These are phyloP conservation scores for Platichthys flesus DNA, from an alignment of 2,113 vertebrate genomes.

Conservation along the genomic window DNA sequence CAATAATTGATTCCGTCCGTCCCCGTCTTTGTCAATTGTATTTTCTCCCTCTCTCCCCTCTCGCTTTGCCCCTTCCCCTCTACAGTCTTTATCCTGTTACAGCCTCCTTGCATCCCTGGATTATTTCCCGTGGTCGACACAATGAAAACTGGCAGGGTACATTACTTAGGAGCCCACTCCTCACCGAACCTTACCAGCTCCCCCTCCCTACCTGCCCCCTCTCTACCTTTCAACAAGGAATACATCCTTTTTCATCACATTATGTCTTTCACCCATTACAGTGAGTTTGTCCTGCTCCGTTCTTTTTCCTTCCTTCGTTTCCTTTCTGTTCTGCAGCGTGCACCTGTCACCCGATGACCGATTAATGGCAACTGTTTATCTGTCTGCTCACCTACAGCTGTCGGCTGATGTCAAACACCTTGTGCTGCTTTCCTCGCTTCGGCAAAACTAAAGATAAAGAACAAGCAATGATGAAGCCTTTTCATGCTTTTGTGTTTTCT, in stretches of 20 bases:
- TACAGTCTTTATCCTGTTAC: constrained; percentile 77
- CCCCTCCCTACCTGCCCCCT: constrained; percentile 17
- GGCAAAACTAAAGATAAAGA: constrained; percentile 19
- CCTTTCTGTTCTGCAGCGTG: constrained; percentile 21
- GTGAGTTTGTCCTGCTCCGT: constrained; percentile 24
- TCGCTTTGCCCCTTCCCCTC: constrained; percentile 1
- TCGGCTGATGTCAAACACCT: constrained; percentile 13
- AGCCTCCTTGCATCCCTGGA: constrained; percentile 61
- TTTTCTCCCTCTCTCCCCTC: background rate
- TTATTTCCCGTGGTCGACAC: constrained; percentile 65
- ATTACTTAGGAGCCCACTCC: constrained; percentile 64
- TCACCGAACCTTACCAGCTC: constrained; percentile 43
- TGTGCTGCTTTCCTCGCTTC: constrained; percentile 1
- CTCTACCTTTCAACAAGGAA: constrained; percentile 39
- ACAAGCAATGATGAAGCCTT: background rate
- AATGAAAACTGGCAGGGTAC: constrained; percentile 79
- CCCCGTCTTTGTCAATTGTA: background rate
- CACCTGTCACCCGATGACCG: constrained; percentile 32
- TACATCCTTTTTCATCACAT: constrained; percentile 45
- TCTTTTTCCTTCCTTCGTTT: constrained; percentile 1
- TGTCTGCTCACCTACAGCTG: constrained; percentile 6
- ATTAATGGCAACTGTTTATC: constrained; percentile 32
- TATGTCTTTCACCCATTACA: constrained; percentile 1
- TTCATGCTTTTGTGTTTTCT: background rate
- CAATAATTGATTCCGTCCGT: constrained; percentile 43